Evolutionary conservation across 2,797 vertebrate species (phyloP), one percentile per base, ranked within the genome.

Genomic region (Aeoliscus strigatus): DNA sequence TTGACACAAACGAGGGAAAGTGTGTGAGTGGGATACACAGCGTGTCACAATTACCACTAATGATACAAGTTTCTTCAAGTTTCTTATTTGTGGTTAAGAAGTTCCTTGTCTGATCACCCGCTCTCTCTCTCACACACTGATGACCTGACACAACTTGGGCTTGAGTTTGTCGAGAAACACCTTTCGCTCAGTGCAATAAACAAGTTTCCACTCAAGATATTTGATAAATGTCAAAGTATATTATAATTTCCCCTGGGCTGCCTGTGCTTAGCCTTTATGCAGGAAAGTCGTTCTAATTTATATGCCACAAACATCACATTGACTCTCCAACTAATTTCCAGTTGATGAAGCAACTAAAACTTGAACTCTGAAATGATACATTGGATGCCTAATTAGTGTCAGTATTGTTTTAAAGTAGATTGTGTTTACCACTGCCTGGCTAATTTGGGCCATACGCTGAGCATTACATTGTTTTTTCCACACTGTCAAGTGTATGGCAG

Each of bases 311-410:
- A 74, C 56, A 78, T 75, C 63, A 64, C 63, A 43, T 49, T 50
- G 53, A 27, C 42, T 61, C 61, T 73, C 51, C 35, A 69, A 70
- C 51, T 77, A 51, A 62, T 76, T 73, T 65, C 40, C 53, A 75
- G 58, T 68, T 74, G 68, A 80, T 61, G 54, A 42, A 53, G 50
- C 55, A 70, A 60, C 59, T 71, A 60, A 65, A 84, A 77, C 55
- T 75, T 79, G 68, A 84, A 79, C 79, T 80, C 69, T 68, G 62
- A 82, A 73, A 79, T 75, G 70, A 86, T 76, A 84, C 75, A 87
- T 83, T 76, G 76, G 75, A 80, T 74, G 51, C 70, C 82, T 87
- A 87, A 88, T 89, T 89, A 87, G 84, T 87, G 87, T 88, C 87
- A 87, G 75, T 77, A 81, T 82, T 84, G 77, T 86, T 83, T 77